phyloP scores from a whole-genome alignment of 2,113 vertebrate genomes.

The Peromyscus maniculatus region DNA sequence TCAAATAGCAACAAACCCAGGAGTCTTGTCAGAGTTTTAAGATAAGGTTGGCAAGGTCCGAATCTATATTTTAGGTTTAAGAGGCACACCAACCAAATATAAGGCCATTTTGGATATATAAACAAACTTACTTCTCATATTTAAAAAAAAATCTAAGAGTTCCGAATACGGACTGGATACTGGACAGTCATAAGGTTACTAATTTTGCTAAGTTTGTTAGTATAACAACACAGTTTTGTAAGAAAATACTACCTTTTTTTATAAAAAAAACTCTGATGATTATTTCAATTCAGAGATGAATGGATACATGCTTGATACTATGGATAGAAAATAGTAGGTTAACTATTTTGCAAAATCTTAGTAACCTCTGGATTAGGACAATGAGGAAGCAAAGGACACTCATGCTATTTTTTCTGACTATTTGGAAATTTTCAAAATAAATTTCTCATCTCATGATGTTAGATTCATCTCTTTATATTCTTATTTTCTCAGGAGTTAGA shows the following conservation, averaged over 20 bases:
- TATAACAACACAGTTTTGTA: background rate
- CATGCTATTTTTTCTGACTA: background rate
- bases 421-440: background rate
- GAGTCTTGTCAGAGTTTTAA: background rate
- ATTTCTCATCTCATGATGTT: background rate
- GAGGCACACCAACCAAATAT: background rate
- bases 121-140: background rate
- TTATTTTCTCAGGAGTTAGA: slow-evolving; percentile 5
- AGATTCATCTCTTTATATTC: background rate
- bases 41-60: background rate
- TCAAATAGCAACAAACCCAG: background rate
- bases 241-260: background rate
- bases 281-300: background rate
- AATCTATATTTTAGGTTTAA: background rate
- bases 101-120: background rate
- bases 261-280: background rate
- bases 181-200: background rate
- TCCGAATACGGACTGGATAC: background rate
- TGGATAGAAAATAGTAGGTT: background rate
- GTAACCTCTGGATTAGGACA: background rate
- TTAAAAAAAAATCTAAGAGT: slow-evolving; percentile 14
- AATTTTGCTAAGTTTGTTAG: background rate
- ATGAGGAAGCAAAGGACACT: background rate
- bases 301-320: background rate
- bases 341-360: background rate